Evolutionary conservation across 2,888 invertebrate species (phyloP).

Genomic region (Crepidodera aurea): DNA sequence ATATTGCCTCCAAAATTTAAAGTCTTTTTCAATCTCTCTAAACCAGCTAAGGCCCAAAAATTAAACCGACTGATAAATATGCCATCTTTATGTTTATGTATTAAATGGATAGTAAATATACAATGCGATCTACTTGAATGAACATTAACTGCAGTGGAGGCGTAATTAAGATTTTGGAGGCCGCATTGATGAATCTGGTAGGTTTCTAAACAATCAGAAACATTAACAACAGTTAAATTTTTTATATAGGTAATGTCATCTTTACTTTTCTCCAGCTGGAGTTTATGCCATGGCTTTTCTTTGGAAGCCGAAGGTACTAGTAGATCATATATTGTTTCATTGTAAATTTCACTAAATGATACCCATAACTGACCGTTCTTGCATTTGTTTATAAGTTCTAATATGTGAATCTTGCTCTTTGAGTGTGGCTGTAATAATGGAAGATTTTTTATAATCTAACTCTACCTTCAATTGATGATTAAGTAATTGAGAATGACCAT

Average conservation of each 20-base stretch:
- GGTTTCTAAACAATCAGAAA: slow-evolving; percentile 74
- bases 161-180: slow-evolving; percentile 77
- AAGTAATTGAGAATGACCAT: slow-evolving; percentile 36
- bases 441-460: slow-evolving; percentile 54
- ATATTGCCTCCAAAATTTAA: not conserved
- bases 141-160: slow-evolving; percentile 80
- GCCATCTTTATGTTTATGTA: slow-evolving; percentile 62
- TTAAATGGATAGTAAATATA: slow-evolving; percentile 82
- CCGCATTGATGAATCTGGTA: slow-evolving; percentile 81
- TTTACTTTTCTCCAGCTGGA: slow-evolving; percentile 46
- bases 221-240: slow-evolving; percentile 62
- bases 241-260: slow-evolving; percentile 66
- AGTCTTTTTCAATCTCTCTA: slow-evolving; percentile 84
- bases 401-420: slow-evolving; percentile 42
- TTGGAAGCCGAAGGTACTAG: slow-evolving; percentile 55
- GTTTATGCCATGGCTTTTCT: slow-evolving; percentile 56
- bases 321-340: slow-evolving; percentile 86
- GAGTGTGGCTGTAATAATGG: slow-evolving; percentile 46
- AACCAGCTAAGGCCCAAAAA: slow-evolving; percentile 92
- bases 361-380: slow-evolving; percentile 71
- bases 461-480: slow-evolving; percentile 24
- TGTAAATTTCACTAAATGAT: slow-evolving; percentile 90
- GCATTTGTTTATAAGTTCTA: slow-evolving; percentile 46
- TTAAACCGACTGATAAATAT: slow-evolving; percentile 65
- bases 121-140: slow-evolving; percentile 90